Evolutionary conservation across 2,113 vertebrate genomes (phyloP), one percentile per base, ranked within the genome.

Genomic region (Ariopsis seemanni): DNA sequence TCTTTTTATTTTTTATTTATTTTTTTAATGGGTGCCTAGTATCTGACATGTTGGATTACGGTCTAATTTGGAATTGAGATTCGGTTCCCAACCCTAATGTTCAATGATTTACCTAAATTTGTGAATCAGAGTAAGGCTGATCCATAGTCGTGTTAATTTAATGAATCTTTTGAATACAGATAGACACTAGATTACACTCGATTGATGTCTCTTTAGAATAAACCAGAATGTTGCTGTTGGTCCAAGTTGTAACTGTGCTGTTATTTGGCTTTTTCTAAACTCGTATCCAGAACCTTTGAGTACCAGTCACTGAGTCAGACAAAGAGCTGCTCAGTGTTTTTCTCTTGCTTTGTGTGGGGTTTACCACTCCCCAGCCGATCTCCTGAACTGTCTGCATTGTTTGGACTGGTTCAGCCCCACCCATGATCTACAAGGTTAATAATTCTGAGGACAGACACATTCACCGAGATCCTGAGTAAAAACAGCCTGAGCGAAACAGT

Each of bases 261-360:
- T 77, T 86, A 78, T 75, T 25, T 84, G 77, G 84, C 75, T 58
- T 25, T 42, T 25, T 42, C 62, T 60, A 22, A 27, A 74, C 81
- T 88, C 30, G 53, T 80, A 48, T 86, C 74, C 82, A 85, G 57
- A 71, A 50, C 71, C 65, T 85, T 50, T 86, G 58, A 53, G 89
- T 91, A 88, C 88, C 90, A 90, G 89, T 72, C 87, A 77, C 87
- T 34, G 48, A 65, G 84, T 71, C 63, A 87, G 89, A 89, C 88
- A 91, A 90, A 90, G 85, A 89, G 77, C 85, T 52, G 71, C 75
- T 90, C 80, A 88, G 60, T 89, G 18, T 79, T 82, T 42, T 72
- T 80, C 62, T 58, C 65, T 58, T 60, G 63, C 42, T 67, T 48
- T 87, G 72, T 88, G 75, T 85, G 55, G 42, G 52, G 60, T 52